Percentiles rank a stretch among this genome's conserved stretches.
Conservation (phyloP, 2,113 vertebrate species). For the Corynorhinus townsendii region DNA sequence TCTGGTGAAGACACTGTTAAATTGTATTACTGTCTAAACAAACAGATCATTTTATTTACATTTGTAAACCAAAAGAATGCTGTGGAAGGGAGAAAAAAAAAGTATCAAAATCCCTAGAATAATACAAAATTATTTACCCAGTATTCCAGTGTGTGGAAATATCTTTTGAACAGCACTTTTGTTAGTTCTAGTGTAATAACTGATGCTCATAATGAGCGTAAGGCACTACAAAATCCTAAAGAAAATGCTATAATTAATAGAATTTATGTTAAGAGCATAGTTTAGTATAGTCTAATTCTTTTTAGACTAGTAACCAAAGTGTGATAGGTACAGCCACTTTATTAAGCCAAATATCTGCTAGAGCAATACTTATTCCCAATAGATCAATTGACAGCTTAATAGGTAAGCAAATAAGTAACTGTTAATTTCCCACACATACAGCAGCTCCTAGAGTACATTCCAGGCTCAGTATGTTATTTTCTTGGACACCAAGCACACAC, state of each 20-base stretch:
- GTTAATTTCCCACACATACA: background rate
- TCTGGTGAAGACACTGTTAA: background rate
- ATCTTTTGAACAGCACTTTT: background rate
- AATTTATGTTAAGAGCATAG: background rate
- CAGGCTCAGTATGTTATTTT: background rate
- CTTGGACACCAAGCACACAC: background rate
- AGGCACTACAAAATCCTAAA: background rate
- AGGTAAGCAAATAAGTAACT: conserved; percentile 11
- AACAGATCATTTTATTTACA: background rate
- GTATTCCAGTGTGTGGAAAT: background rate
- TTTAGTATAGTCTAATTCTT: background rate
- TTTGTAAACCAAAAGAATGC: background rate
- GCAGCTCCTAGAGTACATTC: background rate
- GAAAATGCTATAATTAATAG: background rate
- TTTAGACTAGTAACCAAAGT: conserved; percentile 5
- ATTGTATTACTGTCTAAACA: conserved; percentile 11
- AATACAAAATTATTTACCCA: conserved; percentile 18
- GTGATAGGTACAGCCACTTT: background rate
- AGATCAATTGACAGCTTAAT: background rate
- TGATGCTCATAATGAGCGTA: background rate
- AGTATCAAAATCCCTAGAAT: background rate
- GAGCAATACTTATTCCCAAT: background rate
- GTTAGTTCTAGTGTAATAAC: background rate
- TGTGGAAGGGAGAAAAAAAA: background rate
- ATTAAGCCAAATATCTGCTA: background rate